phyloP scores from a whole-genome alignment of 2,113 vertebrate genomes.

The Arenaria interpres region DNA sequence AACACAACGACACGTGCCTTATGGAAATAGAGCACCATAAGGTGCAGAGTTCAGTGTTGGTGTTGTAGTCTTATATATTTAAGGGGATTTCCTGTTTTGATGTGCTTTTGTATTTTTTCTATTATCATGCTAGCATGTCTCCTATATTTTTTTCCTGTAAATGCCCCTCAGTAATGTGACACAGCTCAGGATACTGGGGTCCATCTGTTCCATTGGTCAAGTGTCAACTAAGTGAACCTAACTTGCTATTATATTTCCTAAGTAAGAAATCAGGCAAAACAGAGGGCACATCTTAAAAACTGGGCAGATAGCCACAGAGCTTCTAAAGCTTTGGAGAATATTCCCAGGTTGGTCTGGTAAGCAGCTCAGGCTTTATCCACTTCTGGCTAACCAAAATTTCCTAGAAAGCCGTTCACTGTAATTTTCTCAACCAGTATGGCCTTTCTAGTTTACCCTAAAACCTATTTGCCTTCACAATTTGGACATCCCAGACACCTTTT shows the following conservation, averaged over 20 bases:
- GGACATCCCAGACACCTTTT: background rate
- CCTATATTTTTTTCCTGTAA: background rate
- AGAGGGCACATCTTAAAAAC: background rate
- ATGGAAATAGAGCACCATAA: background rate
- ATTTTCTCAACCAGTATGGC: background rate
- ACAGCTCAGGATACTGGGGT: background rate
- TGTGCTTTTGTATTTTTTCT: background rate
- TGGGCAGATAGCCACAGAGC: background rate
- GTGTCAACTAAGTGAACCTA: background rate
- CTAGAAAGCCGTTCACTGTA: background rate
- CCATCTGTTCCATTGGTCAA: background rate
- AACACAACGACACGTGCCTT: background rate
- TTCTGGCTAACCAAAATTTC: slow-evolving; percentile 5
- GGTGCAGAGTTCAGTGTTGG: background rate
- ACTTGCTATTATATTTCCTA: background rate
- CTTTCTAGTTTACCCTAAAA: background rate
- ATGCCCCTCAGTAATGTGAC: background rate
- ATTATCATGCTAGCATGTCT: background rate
- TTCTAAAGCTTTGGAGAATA: background rate
- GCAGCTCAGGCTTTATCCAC: background rate
- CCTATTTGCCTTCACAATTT: background rate
- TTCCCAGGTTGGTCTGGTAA: background rate
- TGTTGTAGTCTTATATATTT: background rate
- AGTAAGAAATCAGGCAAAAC: background rate
- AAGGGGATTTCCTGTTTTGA: background rate